These are phyloP conservation scores for Sebastolobus alascanus DNA, from an alignment of 2,797 vertebrate species.

Conservation along the genomic window DNA sequence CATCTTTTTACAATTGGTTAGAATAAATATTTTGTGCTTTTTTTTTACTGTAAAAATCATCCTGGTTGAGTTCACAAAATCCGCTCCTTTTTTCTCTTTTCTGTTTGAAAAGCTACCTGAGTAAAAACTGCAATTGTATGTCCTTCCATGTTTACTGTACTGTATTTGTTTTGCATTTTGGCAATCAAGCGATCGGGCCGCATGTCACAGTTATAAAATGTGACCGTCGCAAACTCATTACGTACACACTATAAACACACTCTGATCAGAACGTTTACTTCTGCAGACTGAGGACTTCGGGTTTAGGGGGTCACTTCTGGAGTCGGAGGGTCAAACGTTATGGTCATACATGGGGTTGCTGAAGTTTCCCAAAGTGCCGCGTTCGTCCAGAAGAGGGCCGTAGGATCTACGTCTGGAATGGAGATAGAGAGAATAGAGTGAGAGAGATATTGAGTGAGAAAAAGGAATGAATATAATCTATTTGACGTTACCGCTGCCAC, in stretches of 20 bases:
- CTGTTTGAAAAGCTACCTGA: background rate
- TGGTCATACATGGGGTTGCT: conserved; percentile 92
- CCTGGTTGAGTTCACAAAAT: background rate
- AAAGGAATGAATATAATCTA: background rate
- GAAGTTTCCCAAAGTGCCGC: conserved; percentile 87
- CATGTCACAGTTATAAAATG: background rate
- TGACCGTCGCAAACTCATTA: background rate
- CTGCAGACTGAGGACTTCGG: background rate
- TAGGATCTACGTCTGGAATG: conserved; percentile 87
- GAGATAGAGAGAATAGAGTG: background rate
- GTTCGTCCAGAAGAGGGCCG: conserved; percentile 88
- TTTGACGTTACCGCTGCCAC: background rate
- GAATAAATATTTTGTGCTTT: background rate
- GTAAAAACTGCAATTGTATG: background rate
- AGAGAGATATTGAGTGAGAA: background rate
- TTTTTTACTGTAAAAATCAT: too few relatives aligned
- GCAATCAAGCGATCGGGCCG: background rate
- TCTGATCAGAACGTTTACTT: background rate
- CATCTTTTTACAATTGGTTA: background rate
- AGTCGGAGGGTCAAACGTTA: background rate
- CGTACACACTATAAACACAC: background rate
- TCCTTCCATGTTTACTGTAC: background rate
- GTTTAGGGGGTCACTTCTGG: background rate
- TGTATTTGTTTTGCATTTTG: conserved; percentile 7
- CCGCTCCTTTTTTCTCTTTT: background rate